Evolutionary conservation across 2,888 invertebrate genomes (phyloP), one percentile per base, ranked within the genome.

Genomic region (Apeira syringaria): DNA sequence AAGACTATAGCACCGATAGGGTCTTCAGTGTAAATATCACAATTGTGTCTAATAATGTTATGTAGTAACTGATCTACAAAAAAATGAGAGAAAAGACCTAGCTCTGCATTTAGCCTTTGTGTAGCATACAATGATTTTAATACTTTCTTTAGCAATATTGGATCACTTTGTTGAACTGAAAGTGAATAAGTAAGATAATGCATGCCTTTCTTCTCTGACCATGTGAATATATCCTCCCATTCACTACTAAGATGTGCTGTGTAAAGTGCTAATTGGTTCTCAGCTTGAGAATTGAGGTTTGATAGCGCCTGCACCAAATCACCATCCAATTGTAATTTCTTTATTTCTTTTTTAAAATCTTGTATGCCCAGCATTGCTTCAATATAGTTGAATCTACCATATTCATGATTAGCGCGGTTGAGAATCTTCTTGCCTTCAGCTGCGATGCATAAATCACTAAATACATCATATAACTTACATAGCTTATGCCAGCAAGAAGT

Each of bases 201-300:
- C 0, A 83, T 56, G n/a, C 82, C 75, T 57, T 71, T 79, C 37
- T 72, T 75, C 49, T 85, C 81, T 0, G 76, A 71, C 88, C 88
- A 89, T 18, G 70, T 69, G 40, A 89, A 89, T 9, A 88, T 75
- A 18, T 83, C 80, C 40, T 88, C 85, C 88, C 87, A 88, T 62
- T 89, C 87, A 12, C 74, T 57, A 47, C 86, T 86, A n/a, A 88
- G 51, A 28, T 86, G 79, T 1, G 88, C 85, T 10, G 68, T 67
- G 41, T 82, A 88, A 6, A 88, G 53, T 0, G 86, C 76, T 2
- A 85, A 48, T 55, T 87, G 87, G 36, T 79, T 86, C 50, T 88
- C 84, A 20, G 79, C 71, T 44, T 85, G 81, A 5, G 72, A 68
- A 35, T 64, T 69, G 0, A 89, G 55, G 30, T 78, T 81, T 0